A percentile compares a stretch with the other conserved stretches of the same genome.
phyloP scores from a whole-genome alignment of 2,113 vertebrate species.

The Leptocoma aspasia region DNA sequence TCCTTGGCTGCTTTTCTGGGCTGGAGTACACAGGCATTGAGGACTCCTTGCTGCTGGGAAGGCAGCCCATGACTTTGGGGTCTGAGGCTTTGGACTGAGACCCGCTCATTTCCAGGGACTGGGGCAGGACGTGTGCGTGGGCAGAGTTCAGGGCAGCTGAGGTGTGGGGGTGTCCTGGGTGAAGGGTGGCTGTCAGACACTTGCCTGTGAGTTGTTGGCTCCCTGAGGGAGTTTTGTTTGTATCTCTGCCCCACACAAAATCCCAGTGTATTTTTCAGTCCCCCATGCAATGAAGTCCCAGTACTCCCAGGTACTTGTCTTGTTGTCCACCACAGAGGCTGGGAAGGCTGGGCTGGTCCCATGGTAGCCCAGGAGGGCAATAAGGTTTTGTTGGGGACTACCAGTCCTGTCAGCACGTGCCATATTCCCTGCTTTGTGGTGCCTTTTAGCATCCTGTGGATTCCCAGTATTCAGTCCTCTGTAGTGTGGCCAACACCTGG shows the following conservation, averaged over 20 bases:
- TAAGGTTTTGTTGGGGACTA: background rate
- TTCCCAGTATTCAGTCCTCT: background rate
- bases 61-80: background rate
- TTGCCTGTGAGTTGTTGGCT: background rate
- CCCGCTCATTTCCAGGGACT: rapidly evolving
- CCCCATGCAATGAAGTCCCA: rapidly evolving
- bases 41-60: background rate
- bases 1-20: background rate
- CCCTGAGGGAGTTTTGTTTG: background rate
- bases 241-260: background rate
- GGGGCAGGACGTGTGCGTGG: rapidly evolving
- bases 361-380: background rate
- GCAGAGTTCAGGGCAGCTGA: background rate
- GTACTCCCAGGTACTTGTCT: background rate
- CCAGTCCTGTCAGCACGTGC: rapidly evolving
- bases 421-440: background rate
- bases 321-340: background rate
- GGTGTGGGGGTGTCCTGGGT: background rate
- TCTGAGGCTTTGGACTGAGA: background rate
- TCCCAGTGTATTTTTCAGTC: background rate
- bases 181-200: background rate
- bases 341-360: background rate
- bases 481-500: background rate
- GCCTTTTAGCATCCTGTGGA: background rate
- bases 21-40: rapidly evolving